Evolutionary conservation across 2,888 invertebrate genomes (phyloP).

Genomic region (Microplitis deprimator): DNA sequence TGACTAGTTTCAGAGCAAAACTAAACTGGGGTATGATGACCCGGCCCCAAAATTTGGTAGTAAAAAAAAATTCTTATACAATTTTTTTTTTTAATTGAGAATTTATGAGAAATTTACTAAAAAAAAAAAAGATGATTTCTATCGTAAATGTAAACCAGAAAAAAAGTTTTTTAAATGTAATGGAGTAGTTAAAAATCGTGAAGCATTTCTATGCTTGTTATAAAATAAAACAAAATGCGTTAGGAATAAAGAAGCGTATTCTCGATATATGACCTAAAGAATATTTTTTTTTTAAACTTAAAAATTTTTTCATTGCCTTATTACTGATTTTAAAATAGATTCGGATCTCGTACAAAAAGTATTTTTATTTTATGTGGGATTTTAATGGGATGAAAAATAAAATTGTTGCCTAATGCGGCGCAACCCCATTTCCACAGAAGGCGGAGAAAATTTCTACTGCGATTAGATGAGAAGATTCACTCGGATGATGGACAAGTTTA

Average conservation of each 20-base stretch:
- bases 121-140: too few species aligned
- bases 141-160: too few species aligned
- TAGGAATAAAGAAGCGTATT: neutral
- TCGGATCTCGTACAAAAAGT: neutral
- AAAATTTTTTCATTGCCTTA: neutral
- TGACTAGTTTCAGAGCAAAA: too few species aligned
- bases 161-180: too few species aligned
- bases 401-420: constrained; percentile 24
- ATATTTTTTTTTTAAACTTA: neutral
- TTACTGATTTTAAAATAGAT: neutral
- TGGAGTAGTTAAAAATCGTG: neutral
- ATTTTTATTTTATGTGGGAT: neutral
- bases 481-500: constrained; percentile 17
- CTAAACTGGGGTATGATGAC: too few species aligned
- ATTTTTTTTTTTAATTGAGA: too few species aligned
- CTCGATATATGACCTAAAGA: neutral
- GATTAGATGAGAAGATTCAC: constrained; percentile 23
- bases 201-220: constrained; percentile 6
- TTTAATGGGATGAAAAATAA: constrained; percentile 7
- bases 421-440: constrained; percentile 50
- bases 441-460: constrained; percentile 47
- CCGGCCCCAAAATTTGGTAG: too few species aligned
- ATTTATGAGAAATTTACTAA: too few species aligned
- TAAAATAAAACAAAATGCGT: neutral
- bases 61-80: too few species aligned